A percentile compares a stretch with the other conserved stretches of the same genome.
Conservation (phyloP, 2,888 invertebrate species). For the Volucella inanis region DNA sequence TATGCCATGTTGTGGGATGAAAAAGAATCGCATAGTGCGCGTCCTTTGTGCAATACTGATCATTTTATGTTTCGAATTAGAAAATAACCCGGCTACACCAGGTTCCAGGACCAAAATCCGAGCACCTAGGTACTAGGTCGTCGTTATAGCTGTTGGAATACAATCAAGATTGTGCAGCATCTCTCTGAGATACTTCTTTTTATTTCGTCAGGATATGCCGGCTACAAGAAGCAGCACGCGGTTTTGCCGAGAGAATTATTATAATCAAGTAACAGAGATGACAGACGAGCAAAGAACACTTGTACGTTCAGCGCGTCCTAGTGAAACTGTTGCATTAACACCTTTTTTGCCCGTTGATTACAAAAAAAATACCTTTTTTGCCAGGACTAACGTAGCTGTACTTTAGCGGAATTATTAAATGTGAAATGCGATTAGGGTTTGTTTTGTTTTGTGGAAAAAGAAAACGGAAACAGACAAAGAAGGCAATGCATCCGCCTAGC, state of each 20-base stretch:
- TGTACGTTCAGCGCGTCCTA: not conserved
- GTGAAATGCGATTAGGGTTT: slow-evolving; percentile 46
- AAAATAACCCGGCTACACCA: slow-evolving; percentile 34
- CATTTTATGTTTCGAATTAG: slow-evolving; percentile 53
- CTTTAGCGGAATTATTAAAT: slow-evolving; percentile 18
- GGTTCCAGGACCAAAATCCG: slow-evolving; percentile 26
- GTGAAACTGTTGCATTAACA: slow-evolving; percentile 60
- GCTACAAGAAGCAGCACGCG: slow-evolving; percentile 2
- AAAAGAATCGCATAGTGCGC: slow-evolving; percentile 20
- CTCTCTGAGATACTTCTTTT: slow-evolving; percentile 26
- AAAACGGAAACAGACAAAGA: slow-evolving; percentile 47
- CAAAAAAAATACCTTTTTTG: slow-evolving; percentile 11
- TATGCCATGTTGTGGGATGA: slow-evolving; percentile 28
- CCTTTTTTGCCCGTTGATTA: not conserved
- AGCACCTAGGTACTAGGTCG: slow-evolving; percentile 23
- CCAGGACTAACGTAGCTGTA: not conserved
- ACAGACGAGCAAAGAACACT: slow-evolving; percentile 31
- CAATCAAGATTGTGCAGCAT: slow-evolving; percentile 62
- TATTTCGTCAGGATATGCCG: not conserved
- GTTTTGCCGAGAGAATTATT: slow-evolving; percentile 54
- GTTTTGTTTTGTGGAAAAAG: slow-evolving; percentile 29
- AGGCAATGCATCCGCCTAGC: slow-evolving; percentile 32
- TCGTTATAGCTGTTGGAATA: slow-evolving; percentile 21
- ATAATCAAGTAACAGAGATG: slow-evolving; percentile 63
- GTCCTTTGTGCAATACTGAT: slow-evolving; percentile 16